phyloP scores from a whole-genome alignment of 2,113 vertebrate species.

The Panthera leo region DNA sequence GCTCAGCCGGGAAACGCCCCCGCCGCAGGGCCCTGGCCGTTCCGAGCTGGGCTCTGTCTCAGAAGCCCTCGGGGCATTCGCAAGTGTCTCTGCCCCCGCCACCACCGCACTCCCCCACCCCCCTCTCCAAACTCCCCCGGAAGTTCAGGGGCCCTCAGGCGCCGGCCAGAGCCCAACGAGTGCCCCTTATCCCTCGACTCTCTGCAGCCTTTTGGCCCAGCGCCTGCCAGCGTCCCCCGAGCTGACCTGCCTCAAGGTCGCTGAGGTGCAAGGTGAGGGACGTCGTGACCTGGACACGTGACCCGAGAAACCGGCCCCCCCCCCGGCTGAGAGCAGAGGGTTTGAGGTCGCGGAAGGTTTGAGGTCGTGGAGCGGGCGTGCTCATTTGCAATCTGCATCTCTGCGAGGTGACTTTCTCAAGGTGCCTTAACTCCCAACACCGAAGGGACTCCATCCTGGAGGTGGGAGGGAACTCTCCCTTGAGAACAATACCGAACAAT shows the following conservation, averaged over 20 bases:
- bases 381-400: not conserved
- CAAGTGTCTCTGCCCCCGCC: rapidly evolving
- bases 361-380: rapidly evolving
- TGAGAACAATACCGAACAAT: not conserved
- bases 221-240: no score
- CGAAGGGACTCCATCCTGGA: not conserved
- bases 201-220: not conserved
- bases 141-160: not conserved
- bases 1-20: no score
- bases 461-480: not conserved
- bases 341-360: no score
- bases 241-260: not conserved
- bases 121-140: not conserved
- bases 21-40: not conserved
- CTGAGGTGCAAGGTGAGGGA: not conserved
- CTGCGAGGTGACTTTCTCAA: not conserved
- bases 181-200: not conserved
- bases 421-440: not conserved
- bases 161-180: not conserved
- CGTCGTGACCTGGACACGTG: not conserved
- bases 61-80: no score
- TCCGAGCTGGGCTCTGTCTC: not conserved
- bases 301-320: not conserved
- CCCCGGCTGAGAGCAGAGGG: rapidly evolving
- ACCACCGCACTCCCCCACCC: not conserved